Conservation (phyloP, 1,140 invertebrate genomes). For the Drosophila serrata region DNA sequence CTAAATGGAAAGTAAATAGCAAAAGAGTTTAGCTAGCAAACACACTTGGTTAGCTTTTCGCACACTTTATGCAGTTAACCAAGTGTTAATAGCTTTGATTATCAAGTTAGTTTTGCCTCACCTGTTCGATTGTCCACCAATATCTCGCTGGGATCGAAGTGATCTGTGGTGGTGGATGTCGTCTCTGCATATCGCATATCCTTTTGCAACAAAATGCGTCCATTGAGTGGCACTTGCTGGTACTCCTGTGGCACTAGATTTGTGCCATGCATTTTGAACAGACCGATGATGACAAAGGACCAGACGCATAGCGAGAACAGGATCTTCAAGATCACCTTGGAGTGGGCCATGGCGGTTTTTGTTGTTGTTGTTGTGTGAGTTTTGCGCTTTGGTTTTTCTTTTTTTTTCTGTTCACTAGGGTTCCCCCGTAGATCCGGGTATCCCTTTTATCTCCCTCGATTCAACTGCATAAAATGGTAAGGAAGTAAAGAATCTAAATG, state of each 20-base stretch:
- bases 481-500: not conserved
- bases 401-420: no score
- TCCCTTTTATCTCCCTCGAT: not conserved
- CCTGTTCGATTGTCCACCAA: constrained; percentile 85
- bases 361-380: not conserved
- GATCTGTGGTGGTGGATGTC: constrained; percentile 83
- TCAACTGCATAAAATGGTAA: constrained; percentile 12
- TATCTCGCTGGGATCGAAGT: constrained; percentile 83
- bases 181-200: constrained; percentile 78
- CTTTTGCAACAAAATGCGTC: constrained; percentile 82
- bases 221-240: constrained; percentile 73
- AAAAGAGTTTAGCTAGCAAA: not conserved
- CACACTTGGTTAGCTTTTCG: not conserved
- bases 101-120: not conserved
- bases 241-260: constrained; percentile 81
- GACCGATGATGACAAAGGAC: constrained; percentile 84
- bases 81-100: not conserved
- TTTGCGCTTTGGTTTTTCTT: not conserved
- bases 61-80: not conserved
- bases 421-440: not conserved
- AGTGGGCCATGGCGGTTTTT: constrained; percentile 70
- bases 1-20: not conserved
- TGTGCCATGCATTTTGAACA: constrained; percentile 84
- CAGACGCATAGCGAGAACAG: constrained; percentile 84
- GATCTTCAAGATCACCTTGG: constrained; percentile 83